A percentile compares a stretch with the other conserved stretches of the same genome.
Conservation (phyloP, 2,113 vertebrate genomes). For the Pluvianellus socialis region DNA sequence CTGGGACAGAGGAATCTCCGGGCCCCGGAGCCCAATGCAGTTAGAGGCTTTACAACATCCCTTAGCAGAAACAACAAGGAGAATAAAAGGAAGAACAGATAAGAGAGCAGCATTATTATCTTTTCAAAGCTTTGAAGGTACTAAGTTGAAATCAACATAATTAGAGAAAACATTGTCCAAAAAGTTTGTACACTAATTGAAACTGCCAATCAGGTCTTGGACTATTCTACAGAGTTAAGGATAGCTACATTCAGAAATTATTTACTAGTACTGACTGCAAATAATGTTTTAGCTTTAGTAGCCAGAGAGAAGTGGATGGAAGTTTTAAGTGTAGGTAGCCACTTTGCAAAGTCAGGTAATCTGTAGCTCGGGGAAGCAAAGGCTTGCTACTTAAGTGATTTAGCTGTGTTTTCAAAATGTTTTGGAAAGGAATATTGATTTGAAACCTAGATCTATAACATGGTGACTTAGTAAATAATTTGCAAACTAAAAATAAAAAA, state of each 20-base stretch:
- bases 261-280: not conserved
- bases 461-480: not conserved
- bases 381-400: not conserved
- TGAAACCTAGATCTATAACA: not conserved
- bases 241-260: not conserved
- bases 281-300: not conserved
- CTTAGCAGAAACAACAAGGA: not conserved
- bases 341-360: not conserved
- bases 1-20: not conserved
- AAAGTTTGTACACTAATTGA: not conserved
- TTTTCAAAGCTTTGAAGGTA: not conserved
- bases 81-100: not conserved
- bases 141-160: not conserved
- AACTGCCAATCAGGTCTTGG: not conserved
- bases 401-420: not conserved
- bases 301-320: not conserved
- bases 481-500: not conserved
- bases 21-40: not conserved
- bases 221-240: not conserved
- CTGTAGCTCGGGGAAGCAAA: not conserved
- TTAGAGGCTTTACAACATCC: not conserved
- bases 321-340: not conserved
- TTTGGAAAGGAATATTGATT: not conserved
- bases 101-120: not conserved
- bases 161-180: not conserved